These are phyloP conservation scores for Ectemnius lituratus DNA, from an alignment of 2,888 invertebrate genomes.

Conservation along the genomic window DNA sequence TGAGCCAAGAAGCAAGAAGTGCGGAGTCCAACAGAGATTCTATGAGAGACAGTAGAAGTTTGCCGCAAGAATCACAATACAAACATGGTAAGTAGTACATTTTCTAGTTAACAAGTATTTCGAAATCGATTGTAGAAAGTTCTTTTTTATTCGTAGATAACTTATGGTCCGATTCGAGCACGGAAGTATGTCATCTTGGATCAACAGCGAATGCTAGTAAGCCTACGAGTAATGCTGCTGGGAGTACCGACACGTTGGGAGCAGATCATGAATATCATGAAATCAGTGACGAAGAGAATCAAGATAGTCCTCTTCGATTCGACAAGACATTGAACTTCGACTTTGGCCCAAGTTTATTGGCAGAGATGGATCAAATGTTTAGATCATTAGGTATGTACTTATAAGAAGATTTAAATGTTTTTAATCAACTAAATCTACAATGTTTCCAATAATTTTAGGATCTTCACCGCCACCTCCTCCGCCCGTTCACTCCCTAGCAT, in stretches of 20 bases:
- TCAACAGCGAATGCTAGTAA: slow-evolving; percentile 59
- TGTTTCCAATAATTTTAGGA: slow-evolving; percentile 48
- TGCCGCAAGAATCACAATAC: slow-evolving; percentile 68
- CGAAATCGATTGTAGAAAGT: not conserved
- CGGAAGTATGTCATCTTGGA: slow-evolving; percentile 70
- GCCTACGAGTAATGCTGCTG: slow-evolving; percentile 64
- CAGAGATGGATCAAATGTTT: slow-evolving; percentile 94
- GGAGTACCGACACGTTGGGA: slow-evolving; percentile 61
- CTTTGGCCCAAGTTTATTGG: slow-evolving; percentile 93
- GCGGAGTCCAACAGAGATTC: slow-evolving; percentile 63
- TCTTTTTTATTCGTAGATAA: slow-evolving; percentile 62
- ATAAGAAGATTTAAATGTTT: not conserved
- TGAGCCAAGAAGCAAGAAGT: slow-evolving; percentile 66
- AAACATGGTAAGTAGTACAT: slow-evolving; percentile 67
- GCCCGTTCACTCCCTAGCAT: slow-evolving; percentile 67
- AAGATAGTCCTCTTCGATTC: slow-evolving; percentile 78
- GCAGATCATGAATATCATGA: slow-evolving; percentile 89
- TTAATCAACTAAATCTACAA: not conserved
- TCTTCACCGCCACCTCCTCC: slow-evolving; percentile 75
- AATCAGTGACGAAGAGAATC: slow-evolving; percentile 88
- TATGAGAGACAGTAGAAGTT: slow-evolving; percentile 65
- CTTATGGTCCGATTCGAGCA: slow-evolving; percentile 73
- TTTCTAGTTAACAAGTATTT: not conserved
- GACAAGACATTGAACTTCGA: slow-evolving; percentile 82
- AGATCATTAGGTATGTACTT: slow-evolving; percentile 77